These are phyloP conservation scores for human (Homo sapiens) DNA, from an alignment of 2,113 vertebrate genomes.

Conservation along the genomic window DNA sequence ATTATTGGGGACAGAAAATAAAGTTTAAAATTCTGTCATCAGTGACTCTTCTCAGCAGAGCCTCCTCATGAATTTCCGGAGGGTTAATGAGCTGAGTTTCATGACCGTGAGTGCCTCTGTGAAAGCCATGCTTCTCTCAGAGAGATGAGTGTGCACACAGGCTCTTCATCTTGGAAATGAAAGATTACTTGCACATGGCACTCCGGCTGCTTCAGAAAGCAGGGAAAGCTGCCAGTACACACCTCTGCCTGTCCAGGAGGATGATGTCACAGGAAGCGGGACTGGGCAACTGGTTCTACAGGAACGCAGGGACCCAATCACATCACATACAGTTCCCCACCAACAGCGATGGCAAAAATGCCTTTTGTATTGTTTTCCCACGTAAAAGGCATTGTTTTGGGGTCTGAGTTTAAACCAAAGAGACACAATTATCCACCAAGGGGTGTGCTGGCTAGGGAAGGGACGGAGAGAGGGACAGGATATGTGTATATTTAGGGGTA, in stretches of 20 bases:
- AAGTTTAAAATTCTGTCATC: not conserved
- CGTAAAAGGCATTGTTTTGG: not conserved
- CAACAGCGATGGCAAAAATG: not conserved
- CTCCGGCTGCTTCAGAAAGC: not conserved
- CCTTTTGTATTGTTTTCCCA: not conserved
- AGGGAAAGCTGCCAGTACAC: not conserved
- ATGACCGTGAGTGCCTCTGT: rapidly evolving
- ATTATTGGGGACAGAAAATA: not conserved
- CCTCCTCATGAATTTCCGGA: not conserved
- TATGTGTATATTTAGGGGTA: not conserved
- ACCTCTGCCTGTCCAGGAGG: not conserved
- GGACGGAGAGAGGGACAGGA: not conserved
- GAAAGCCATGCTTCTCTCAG: not conserved
- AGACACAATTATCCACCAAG: not conserved
- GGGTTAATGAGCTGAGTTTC: not conserved
- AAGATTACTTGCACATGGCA: rapidly evolving
- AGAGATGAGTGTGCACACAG: not conserved
- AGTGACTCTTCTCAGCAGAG: not conserved
- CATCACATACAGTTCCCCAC: not conserved
- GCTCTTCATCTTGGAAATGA: not conserved
- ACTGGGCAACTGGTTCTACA: not conserved
- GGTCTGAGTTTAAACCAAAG: not conserved
- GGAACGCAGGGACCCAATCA: not conserved
- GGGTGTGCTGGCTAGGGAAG: not conserved
- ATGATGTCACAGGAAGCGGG: rapidly evolving